Evolutionary conservation across 2,888 invertebrate genomes (phyloP).

Genomic region (Chrysolina oricalcia): DNA sequence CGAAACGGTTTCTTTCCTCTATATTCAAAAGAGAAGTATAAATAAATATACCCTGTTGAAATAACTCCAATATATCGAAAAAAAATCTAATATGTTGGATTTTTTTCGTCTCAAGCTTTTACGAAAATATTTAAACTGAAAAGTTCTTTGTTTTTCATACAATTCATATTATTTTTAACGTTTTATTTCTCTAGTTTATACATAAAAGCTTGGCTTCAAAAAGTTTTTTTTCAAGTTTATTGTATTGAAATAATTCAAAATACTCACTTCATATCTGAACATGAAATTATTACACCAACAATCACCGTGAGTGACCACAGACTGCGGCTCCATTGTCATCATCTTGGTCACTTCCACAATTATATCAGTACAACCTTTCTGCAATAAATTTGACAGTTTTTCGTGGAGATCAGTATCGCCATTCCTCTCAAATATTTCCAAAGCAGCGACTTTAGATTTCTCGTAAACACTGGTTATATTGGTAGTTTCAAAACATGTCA

Average conservation of each 20-base stretch:
- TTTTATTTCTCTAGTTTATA: no score
- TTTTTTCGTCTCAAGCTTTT: no score
- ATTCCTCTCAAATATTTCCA: constrained; percentile 5
- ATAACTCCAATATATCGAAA: no score
- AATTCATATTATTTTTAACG: no score
- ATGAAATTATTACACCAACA: constrained; percentile 65
- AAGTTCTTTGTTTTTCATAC: no score
- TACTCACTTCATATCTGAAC: constrained; percentile 60
- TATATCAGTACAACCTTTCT: constrained; percentile 24
- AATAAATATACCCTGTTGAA: no score
- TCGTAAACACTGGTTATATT: background rate
- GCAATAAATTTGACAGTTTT: constrained; percentile 26
- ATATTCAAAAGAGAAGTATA: no score
- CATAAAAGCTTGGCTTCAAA: no score
- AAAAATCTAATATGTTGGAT: no score
- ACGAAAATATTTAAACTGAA: no score
- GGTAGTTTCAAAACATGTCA: background rate
- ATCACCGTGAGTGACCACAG: constrained; percentile 61
- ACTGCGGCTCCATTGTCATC: constrained; percentile 37
- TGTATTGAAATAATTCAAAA: background rate
- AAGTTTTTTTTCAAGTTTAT: no score
- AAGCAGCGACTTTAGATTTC: background rate
- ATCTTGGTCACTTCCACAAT: constrained; percentile 41
- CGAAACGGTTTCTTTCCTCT: no score
- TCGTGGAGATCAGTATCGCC: constrained; percentile 7